phyloP scores from a whole-genome alignment of 2,888 invertebrate genomes.

The Rhorus exstirpatorius region DNA sequence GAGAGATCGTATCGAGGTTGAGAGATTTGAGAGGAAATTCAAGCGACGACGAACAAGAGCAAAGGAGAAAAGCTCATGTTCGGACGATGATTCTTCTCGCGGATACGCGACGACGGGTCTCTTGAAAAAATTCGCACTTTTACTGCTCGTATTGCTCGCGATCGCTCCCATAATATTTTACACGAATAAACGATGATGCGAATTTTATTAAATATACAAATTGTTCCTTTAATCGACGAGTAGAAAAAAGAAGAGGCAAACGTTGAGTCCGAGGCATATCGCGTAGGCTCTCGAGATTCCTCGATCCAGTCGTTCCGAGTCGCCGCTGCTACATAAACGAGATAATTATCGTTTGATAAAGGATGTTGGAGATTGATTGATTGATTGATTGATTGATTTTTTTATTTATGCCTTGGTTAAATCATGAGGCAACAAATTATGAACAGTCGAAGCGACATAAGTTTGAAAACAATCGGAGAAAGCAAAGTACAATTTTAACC shows the following conservation, averaged over 20 bases:
- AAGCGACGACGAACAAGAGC: constrained; percentile 80
- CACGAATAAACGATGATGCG: constrained; percentile 40
- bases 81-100: constrained; percentile 28
- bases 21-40: constrained; percentile 92
- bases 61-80: constrained; percentile 74
- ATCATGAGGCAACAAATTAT: too few species aligned
- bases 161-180: constrained; percentile 44
- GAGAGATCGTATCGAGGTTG: constrained; percentile 91
- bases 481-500: too few species aligned
- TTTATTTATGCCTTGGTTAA: too few species aligned
- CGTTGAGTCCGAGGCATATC: constrained; percentile 57
- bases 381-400: too few species aligned
- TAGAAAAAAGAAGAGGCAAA: constrained; percentile 58
- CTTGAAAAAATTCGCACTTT: constrained; percentile 3
- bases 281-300: constrained; percentile 49
- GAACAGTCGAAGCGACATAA: too few species aligned
- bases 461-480: too few species aligned
- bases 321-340: too few species aligned
- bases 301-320: neutral
- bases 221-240: too few species aligned
- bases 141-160: constrained; percentile 35
- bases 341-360: too few species aligned
- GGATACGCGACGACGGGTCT: neutral
- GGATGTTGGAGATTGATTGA: too few species aligned
- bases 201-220: too few species aligned